Percentiles rank a stretch among this genome's conserved stretches.
Evolutionary conservation across 2,113 vertebrate species (phyloP).

Genomic region (Anarrhichthys ocellatus): DNA sequence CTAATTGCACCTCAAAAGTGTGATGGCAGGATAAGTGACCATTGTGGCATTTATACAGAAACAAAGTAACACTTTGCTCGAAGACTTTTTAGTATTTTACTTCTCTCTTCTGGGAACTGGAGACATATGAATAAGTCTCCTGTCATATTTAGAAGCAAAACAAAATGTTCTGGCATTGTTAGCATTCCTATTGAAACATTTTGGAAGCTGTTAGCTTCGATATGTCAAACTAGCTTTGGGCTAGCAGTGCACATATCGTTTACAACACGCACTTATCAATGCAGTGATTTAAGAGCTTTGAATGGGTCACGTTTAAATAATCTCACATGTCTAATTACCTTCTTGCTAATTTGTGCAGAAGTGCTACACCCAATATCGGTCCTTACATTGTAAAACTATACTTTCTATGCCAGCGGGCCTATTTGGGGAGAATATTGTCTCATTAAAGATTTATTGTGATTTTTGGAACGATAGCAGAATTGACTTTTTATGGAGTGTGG

Average conservation of each 20-base stretch:
- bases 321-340: constrained; percentile 1
- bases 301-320: constrained; percentile 12
- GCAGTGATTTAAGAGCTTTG: background rate
- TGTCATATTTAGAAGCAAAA: background rate
- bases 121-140: background rate
- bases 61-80: constrained; percentile 37
- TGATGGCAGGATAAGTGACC: constrained; percentile 28
- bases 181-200: constrained; percentile 6
- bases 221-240: background rate
- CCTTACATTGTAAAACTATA: constrained; percentile 11
- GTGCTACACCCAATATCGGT: constrained; percentile 6
- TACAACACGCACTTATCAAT: background rate
- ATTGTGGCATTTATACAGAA: constrained; percentile 38
- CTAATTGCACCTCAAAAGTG: constrained; percentile 49
- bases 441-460: constrained; percentile 58
- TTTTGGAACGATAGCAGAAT: constrained; percentile 44
- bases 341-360: constrained; percentile 11
- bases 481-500: constrained; percentile 34
- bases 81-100: constrained; percentile 16
- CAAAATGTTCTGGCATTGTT: background rate
- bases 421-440: constrained; percentile 26
- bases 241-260: background rate
- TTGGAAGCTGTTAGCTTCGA: background rate
- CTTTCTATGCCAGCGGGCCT: constrained; percentile 31
- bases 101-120: constrained; percentile 10